Conservation (phyloP, 2,113 vertebrate genomes). For the Ia io region DNA sequence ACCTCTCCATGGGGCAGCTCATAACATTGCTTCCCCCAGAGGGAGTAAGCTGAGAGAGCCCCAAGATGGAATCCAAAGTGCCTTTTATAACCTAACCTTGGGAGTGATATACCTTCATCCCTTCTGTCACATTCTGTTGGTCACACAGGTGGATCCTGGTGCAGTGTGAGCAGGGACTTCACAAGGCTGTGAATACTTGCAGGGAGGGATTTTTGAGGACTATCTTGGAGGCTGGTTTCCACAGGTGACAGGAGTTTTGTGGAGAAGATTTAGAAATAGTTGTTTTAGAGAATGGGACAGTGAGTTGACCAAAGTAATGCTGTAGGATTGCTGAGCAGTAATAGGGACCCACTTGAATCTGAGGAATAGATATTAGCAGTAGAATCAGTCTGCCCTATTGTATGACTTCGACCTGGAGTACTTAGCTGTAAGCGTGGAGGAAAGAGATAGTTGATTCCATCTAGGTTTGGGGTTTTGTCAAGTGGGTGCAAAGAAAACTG, state of each 20-base stretch:
- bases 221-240: not conserved
- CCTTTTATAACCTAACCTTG: not conserved
- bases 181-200: not conserved
- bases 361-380: not conserved
- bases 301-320: not conserved
- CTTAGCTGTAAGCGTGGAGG: not conserved
- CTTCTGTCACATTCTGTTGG: not conserved
- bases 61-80: not conserved
- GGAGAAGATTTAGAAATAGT: conserved; percentile 22
- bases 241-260: not conserved
- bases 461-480: not conserved
- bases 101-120: not conserved
- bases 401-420: not conserved
- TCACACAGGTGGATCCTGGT: not conserved
- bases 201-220: not conserved
- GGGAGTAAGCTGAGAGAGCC: not conserved
- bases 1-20: not conserved
- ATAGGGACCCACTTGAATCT: not conserved
- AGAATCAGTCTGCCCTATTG: not conserved
- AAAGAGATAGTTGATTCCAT: not conserved
- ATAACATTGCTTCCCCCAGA: not conserved
- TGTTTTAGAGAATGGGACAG: not conserved
- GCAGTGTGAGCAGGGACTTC: not conserved
- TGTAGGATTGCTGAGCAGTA: not conserved
- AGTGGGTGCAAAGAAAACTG: not conserved